phyloP scores from a whole-genome alignment of 2,113 vertebrate genomes.

The Myotis lucifugus region DNA sequence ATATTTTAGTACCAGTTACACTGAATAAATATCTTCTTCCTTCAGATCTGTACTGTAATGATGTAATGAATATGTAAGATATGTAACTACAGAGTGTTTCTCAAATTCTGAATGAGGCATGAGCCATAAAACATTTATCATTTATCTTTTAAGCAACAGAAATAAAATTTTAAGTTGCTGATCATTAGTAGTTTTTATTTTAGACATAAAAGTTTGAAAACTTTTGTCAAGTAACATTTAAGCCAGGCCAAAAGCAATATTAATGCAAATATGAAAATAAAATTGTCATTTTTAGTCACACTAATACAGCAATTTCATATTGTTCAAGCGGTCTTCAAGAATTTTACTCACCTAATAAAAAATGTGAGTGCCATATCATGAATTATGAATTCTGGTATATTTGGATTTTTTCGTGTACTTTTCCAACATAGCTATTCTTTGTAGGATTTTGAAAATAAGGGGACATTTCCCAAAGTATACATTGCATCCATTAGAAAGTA shows the following conservation, averaged over 20 bases:
- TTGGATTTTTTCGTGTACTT: constrained; percentile 47
- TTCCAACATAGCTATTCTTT: neutral
- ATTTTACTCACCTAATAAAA: constrained; percentile 36
- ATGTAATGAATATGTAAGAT: neutral
- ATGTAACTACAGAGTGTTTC: neutral
- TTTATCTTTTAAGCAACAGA: neutral
- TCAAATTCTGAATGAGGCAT: neutral
- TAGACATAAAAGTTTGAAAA: constrained; percentile 27
- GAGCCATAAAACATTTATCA: neutral
- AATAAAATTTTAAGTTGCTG: neutral
- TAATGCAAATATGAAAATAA: constrained; percentile 50
- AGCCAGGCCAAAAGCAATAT: constrained; percentile 31
- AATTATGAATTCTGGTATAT: neutral
- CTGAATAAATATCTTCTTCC: neutral
- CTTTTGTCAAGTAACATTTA: constrained; percentile 32
- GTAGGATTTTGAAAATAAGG: neutral
- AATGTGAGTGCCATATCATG: neutral
- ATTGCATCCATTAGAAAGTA: neutral
- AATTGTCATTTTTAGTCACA: neutral
- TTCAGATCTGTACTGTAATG: neutral
- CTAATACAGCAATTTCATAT: neutral
- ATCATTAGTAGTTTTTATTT: constrained; percentile 2
- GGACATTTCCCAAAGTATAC: neutral
- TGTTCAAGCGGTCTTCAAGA: neutral
- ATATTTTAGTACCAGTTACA: neutral